phyloP scores from a whole-genome alignment of 1,140 invertebrate genomes.

The Drosophila pruinosa region DNA sequence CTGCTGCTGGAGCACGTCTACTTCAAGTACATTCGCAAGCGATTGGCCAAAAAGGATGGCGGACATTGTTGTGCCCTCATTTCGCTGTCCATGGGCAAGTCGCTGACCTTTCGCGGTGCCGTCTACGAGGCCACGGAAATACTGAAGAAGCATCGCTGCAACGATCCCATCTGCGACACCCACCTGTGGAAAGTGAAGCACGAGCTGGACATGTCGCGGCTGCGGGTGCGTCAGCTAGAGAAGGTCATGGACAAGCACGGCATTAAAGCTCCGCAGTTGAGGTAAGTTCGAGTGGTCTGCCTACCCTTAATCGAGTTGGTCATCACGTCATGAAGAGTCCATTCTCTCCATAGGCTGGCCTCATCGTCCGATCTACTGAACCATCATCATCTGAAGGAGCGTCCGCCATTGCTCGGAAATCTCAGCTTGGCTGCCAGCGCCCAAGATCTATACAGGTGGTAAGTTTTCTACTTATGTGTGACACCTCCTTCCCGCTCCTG shows the following conservation, averaged over 20 bases:
- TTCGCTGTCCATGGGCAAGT: conserved; percentile 92
- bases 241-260: conserved; percentile 92
- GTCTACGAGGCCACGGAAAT: conserved; percentile 90
- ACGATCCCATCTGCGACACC: conserved; percentile 91
- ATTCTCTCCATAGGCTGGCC: conserved; percentile 62
- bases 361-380: conserved; percentile 82
- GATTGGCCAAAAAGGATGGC: conserved; percentile 93
- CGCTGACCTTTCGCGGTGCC: conserved; percentile 93
- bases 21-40: conserved; percentile 94
- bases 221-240: conserved; percentile 92
- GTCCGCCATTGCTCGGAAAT: conserved; percentile 78
- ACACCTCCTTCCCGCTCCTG: background rate
- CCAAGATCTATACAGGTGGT: conserved; percentile 83
- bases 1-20: conserved; percentile 96
- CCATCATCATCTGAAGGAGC: conserved; percentile 79
- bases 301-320: too few species aligned
- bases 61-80: conserved; percentile 95
- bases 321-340: too few species aligned
- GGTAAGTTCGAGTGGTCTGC: conserved; percentile 65
- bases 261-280: conserved; percentile 88
- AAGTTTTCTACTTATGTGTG: conserved; percentile 66
- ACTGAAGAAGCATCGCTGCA: conserved; percentile 87
- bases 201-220: conserved; percentile 92
- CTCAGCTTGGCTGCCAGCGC: conserved; percentile 83
- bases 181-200: conserved; percentile 95